Conservation (phyloP, 1,140 invertebrate species). For the Drosophila kanapiae region DNA sequence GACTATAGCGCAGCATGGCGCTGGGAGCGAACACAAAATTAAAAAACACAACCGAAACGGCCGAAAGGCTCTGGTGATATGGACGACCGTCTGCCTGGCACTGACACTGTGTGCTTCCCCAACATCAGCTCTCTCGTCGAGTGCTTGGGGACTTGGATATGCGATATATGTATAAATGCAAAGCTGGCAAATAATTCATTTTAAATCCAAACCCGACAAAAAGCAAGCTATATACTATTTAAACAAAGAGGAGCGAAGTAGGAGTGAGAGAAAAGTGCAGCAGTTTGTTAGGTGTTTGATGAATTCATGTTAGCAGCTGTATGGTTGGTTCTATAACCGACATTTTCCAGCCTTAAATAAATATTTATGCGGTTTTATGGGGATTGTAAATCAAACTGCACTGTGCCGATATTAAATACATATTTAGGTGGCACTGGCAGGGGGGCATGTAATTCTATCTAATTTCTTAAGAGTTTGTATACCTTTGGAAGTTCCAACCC, state of each 20-base stretch:
- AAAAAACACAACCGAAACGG: conserved; percentile 21
- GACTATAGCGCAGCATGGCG: conserved; percentile 3
- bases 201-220: conserved; percentile 74
- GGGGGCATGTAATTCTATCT: neutral
- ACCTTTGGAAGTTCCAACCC: neutral
- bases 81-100: neutral
- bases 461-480: neutral
- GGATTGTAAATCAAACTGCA: neutral
- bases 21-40: neutral
- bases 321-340: too few species aligned
- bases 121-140: neutral
- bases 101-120: neutral
- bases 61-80: conserved; percentile 13
- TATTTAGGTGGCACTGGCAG: too few species aligned
- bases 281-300: too few species aligned
- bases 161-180: conserved; percentile 12
- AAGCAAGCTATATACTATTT: conserved; percentile 56
- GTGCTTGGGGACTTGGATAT: conserved; percentile 2
- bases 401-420: neutral
- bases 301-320: too few species aligned
- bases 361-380: neutral
- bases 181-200: conserved; percentile 37
- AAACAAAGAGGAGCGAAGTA: conserved; percentile 19
- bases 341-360: too few species aligned
- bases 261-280: conserved; percentile 22